Evolutionary conservation across 2,888 invertebrate species (phyloP), one percentile per base, ranked within the genome.

Genomic region (Chaetogeoica ovagalla): DNA sequence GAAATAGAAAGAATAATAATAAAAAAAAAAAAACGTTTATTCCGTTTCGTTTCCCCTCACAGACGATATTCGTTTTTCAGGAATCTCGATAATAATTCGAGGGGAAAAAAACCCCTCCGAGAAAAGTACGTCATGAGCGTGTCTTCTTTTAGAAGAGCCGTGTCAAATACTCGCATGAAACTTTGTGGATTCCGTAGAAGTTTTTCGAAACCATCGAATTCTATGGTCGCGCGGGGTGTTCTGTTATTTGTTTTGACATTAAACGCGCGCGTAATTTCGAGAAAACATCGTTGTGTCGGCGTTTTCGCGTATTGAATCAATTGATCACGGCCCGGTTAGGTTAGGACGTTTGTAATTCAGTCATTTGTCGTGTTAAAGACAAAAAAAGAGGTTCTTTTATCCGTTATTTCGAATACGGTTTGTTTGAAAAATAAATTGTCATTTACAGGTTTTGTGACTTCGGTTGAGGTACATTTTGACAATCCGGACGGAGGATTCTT

Each of bases 401-500:
- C 30, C 30, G 30, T 30, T 30, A 30, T 30, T 30, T 15, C 1
- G 15, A 11, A 15, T 52, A 52, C 13, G 4, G 52, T 52, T 2
- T 19, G 11, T 19, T 19, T 17, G 55, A 55, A 19, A 19, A 55
- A 17, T 11, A 11, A 11, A 15, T 48, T 48, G 11, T 55, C 23
- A 4, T 43, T 23, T 84, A 48, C 90, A 94, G 94, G 90, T 85
- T 89, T 89, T 85, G 89, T 89, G 85, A 87, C 89, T 84, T 90
- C 91, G 84, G 93, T 95, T 84, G 95, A 94, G 89, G 94, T 95
- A 85, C 95, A 95, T 87, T 95, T 95, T 87, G 95, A 95, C 88
- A 94, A 94, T 86, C 93, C 94, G 85, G 95, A 95, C 86, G 94
- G 94, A 84, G 95, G 95, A 71, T 95, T 95, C 88, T 95, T 95